phyloP scores from a whole-genome alignment of 2,113 vertebrate genomes.

The Ageneiosus marmoratus region DNA sequence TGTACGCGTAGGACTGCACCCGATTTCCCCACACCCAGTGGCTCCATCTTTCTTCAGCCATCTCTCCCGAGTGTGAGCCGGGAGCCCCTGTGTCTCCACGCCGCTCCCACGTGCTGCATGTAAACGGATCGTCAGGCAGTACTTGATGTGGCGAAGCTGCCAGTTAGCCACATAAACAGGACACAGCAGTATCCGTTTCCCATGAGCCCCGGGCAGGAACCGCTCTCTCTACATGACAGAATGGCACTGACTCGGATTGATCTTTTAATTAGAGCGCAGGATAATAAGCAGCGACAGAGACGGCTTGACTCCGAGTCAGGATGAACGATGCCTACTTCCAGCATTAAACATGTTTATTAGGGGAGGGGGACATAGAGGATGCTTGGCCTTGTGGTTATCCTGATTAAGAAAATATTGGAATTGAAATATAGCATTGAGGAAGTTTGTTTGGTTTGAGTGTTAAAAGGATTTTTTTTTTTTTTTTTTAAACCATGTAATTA shows the following conservation, averaged over 20 bases:
- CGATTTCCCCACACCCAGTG: conserved; percentile 4
- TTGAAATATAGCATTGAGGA: conserved; percentile 17
- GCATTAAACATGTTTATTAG: conserved; percentile 35
- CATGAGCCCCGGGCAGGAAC: conserved; percentile 43
- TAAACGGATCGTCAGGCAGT: conserved; percentile 41
- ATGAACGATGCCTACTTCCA: conserved; percentile 20
- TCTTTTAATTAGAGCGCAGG: conserved; percentile 46
- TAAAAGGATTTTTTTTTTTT: no score
- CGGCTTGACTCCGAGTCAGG: conserved; percentile 22
- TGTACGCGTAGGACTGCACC: conserved; percentile 26
- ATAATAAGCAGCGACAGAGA: conserved; percentile 40
- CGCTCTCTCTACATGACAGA: conserved; percentile 44
- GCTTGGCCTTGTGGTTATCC: conserved; percentile 19
- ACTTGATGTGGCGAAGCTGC: conserved; percentile 51
- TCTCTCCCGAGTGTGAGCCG: conserved; percentile 16
- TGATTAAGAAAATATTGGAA: background rate
- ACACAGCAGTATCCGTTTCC: conserved; percentile 48
- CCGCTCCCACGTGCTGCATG: conserved; percentile 44
- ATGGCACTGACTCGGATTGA: conserved; percentile 47
- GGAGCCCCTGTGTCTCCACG: conserved; percentile 1
- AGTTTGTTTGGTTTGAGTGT: conserved; percentile 7
- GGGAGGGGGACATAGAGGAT: background rate
- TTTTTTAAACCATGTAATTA: background rate
- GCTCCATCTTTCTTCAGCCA: conserved; percentile 27
- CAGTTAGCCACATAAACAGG: conserved; percentile 48